Conservation (phyloP, 2,797 vertebrate species). For the Schizothorax lantsangensis region DNA sequence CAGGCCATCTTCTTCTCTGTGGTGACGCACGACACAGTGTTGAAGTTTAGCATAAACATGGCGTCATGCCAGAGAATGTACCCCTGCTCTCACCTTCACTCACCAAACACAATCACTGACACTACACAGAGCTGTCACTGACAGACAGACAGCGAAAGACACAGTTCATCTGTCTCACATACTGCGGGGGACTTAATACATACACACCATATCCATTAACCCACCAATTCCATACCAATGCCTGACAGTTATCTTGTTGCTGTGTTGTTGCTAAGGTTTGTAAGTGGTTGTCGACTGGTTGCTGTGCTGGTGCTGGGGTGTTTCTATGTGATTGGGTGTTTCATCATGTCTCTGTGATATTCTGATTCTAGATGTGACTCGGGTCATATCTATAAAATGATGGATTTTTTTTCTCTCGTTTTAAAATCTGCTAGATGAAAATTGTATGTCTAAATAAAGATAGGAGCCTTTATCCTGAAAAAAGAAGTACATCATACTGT, state of each 20-base stretch:
- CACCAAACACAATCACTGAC: conserved; percentile 20
- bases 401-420: no score
- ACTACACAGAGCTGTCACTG: conserved; percentile 48
- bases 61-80: conserved; percentile 43
- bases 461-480: no score
- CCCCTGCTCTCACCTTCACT: conserved; percentile 32
- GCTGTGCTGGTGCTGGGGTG: background rate
- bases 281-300: background rate
- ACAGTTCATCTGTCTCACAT: conserved; percentile 16
- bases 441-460: no score
- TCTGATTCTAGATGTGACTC: no score
- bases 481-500: no score
- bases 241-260: background rate
- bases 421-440: no score
- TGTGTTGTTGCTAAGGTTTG: background rate
- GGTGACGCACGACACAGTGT: conserved; percentile 22
- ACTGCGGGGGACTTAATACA: conserved; percentile 10
- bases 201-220: background rate
- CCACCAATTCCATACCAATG: background rate
- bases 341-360: background rate
- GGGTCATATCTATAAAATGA: no score
- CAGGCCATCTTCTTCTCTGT: conserved; percentile 34
- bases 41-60: conserved; percentile 42
- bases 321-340: background rate
- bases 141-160: background rate